These are phyloP conservation scores for Panthera tigris DNA, from an alignment of 2,113 vertebrate species.

Conservation along the genomic window DNA sequence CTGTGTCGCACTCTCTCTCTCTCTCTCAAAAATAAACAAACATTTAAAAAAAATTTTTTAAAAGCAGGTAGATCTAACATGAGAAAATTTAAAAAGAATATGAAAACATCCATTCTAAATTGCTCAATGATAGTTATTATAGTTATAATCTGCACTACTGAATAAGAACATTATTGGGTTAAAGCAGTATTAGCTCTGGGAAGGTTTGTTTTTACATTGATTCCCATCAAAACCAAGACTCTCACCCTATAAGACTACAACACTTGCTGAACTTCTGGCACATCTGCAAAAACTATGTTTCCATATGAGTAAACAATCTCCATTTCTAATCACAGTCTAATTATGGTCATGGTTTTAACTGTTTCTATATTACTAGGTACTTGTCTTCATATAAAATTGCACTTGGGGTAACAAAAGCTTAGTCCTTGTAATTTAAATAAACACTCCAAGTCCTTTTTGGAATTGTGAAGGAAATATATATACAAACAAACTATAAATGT, in stretches of 20 bases:
- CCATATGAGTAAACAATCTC: neutral
- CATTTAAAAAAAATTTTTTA: too few relatives aligned
- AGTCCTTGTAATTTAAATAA: neutral
- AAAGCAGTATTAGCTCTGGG: neutral
- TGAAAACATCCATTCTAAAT: neutral
- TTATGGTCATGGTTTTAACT: neutral
- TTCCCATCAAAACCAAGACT: neutral
- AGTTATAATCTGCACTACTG: neutral
- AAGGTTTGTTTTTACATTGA: neutral
- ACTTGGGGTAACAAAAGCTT: neutral
- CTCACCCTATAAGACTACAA: neutral
- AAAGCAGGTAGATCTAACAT: neutral
- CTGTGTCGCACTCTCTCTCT: too few relatives aligned
- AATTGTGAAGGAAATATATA: neutral
- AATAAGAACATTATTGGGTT: neutral
- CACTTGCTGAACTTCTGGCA: neutral
- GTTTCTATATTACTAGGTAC: neutral
- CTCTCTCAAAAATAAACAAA: too few relatives aligned
- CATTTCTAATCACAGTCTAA: neutral
- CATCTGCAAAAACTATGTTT: neutral
- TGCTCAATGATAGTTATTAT: neutral
- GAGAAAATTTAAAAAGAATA: neutral
- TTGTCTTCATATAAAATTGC: neutral
- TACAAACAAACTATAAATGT: neutral
- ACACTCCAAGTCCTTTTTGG: neutral